Evolutionary conservation across 37 sponge, comb jelly and placozoan species (phyloP), one percentile per base, ranked within the genome.

Genomic region (Aplysina aerophoba): DNA sequence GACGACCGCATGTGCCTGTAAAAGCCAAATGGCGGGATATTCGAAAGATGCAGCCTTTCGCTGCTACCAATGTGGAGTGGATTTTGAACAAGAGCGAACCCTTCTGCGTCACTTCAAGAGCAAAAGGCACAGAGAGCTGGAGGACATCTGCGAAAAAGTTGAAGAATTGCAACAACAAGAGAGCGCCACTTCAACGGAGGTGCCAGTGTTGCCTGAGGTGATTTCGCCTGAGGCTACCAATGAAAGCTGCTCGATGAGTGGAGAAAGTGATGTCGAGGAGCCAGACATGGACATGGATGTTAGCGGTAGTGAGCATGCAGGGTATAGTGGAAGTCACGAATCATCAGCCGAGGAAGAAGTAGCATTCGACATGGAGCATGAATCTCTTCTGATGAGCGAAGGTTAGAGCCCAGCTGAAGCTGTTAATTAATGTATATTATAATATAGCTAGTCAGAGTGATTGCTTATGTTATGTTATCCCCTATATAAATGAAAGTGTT

Each of bases 271-370:
- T 44, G 50, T 44, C 3, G 50, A 44, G 8, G 50, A 11, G 8
- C 50, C 3, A 44, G 50, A 44, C 8, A 44, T 3, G 3, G 50
- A 44, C 50, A 44, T 44, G 50, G 50, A 44, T 11, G 3, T 44
- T 8, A 8, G 50, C 50, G 8, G 8, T 44, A 44, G 50, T 3
- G 8, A 44, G 50, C 8, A 8, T 11, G 8, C 50, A 44, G 27
- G 11, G 64, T 62, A 14, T 28, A 13, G 11, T 14, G 4, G 5
- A 62, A 62, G 64, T 11, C 12, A 62, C 4, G 28, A 62, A 4
- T 28, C 64, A 62, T 62, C 64, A 62, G 64, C 4, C 4, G 64
- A 62, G 64, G 64, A 62, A 62, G 64, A 62, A 62, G 64, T 62
- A 27, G 64, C 15, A 20, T 13, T 27, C 11, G 64, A 62, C 11